Base-by-base conservation (phyloP, 2,113 vertebrate species). In the Dicerorhinus sumatrensis region DNA sequence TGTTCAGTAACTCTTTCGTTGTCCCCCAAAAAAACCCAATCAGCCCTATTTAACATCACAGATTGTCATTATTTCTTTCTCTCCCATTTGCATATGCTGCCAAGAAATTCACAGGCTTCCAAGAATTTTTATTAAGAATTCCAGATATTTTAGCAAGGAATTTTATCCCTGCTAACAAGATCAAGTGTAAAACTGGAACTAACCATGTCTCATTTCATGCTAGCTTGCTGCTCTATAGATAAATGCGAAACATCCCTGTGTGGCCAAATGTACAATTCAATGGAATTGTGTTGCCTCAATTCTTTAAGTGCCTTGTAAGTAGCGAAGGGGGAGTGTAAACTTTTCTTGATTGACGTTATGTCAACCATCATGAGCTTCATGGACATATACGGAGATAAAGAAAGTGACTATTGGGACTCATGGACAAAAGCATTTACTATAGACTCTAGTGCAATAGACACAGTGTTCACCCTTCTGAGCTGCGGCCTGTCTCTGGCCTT, bases 111-210 rank as follows among this genome's bases (percentile, higher is more conserved):
- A 92, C 48, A 65, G 42, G 70, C 46, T 96, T 97, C 92, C 75
- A 83, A 70, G 42, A 95, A 96, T 93, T 96, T 94, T 96, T 96
- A 94, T 96, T 96, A 96, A 97, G 89, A 96, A 92, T 96, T 96
- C 77, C n/a, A 95, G 39, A 65, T 95, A 98, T 87, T 95, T 70
- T 51, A 84, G 36, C 83, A 96, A 95, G 80, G 81, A 95, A 94
- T 91, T 97, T 94, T 96, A 73, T 90, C 94, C 92, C 79, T 63
- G 31, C 60, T 92, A 89, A 96, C 58, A 70, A 70, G 21, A 92
- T 79, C 58, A 84, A 93, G 65, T 46, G 0, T 63, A 51, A 72
- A 95, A 87, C 46, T 91, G 39, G 54, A 96, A 94, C 54, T 84
- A 96, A 89, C 25, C 65, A 69, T 73, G 69, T 29, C 14, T 86